Evolutionary conservation across 2,113 vertebrate species (phyloP).

Genomic region (Laticauda laticaudata): DNA sequence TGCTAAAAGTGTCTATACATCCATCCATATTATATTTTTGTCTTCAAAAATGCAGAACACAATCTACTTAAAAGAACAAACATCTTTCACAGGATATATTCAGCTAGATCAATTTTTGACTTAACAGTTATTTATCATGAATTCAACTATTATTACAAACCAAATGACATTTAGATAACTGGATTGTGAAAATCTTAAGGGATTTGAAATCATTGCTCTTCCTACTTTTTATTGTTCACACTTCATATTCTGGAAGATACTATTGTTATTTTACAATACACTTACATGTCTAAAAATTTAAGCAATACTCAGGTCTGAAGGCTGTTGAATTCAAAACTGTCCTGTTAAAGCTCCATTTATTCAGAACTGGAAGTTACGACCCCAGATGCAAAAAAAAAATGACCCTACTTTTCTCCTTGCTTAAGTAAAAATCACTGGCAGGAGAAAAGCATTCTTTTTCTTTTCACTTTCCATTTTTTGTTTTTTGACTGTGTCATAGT

Average conservation of each 20-base stretch:
- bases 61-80: neutral
- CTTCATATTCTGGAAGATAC: neutral
- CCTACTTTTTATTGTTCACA: neutral
- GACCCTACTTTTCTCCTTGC: neutral
- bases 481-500: neutral
- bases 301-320: neutral
- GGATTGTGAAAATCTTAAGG: neutral
- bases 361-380: neutral
- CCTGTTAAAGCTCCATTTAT: neutral
- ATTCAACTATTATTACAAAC: neutral
- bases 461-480: neutral
- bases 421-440: conserved; percentile 21
- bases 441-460: conserved; percentile 4
- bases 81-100: neutral
- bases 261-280: conserved; percentile 3
- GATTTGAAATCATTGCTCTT: neutral
- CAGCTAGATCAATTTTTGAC: neutral
- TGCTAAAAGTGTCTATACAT: neutral
- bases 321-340: neutral
- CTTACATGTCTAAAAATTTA: neutral
- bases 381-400: neutral
- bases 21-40: neutral
- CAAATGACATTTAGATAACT: neutral
- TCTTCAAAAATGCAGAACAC: neutral
- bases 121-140: neutral